Conservation (phyloP, 2,888 invertebrate genomes). For the Choreutis nemorana region DNA sequence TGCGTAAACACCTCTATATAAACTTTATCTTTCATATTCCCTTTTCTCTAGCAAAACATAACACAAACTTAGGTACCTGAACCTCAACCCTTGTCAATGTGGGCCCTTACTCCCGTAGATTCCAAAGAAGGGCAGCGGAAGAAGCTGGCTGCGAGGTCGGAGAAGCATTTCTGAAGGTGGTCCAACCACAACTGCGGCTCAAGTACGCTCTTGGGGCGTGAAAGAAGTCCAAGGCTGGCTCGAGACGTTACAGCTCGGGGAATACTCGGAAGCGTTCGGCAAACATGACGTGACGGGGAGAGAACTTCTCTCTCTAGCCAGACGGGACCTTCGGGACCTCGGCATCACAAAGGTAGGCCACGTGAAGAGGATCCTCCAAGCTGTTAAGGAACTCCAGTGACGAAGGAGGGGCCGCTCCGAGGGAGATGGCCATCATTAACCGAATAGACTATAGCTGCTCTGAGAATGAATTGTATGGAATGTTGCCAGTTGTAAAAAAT, state of each 20-base stretch:
- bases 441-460: no score
- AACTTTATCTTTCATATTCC: no score
- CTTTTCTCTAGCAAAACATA: slow-evolving; percentile 5
- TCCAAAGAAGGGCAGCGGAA: slow-evolving; percentile 39
- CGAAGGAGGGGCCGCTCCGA: slow-evolving; percentile 56
- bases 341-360: slow-evolving; percentile 96
- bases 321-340: slow-evolving; percentile 88
- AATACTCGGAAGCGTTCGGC: slow-evolving; percentile 90
- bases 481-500: no score
- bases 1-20: no score
- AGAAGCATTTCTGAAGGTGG: slow-evolving; percentile 46
- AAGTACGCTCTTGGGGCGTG: slow-evolving; percentile 76
- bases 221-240: slow-evolving; percentile 92
- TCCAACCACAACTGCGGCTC: slow-evolving; percentile 26
- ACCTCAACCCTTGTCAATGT: slow-evolving; percentile 26
- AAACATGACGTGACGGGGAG: slow-evolving; percentile 92
- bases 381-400: slow-evolving; percentile 80
- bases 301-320: slow-evolving; percentile 85
- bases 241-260: slow-evolving; percentile 85
- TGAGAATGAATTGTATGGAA: no score
- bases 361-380: slow-evolving; percentile 92
- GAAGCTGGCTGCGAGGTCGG: slow-evolving; percentile 47
- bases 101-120: slow-evolving; percentile 27
- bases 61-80: slow-evolving; percentile 15
- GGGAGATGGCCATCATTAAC: slow-evolving; percentile 53